Evolutionary conservation across 1,140 invertebrate genomes (phyloP), one percentile per base, ranked within the genome.

Genomic region (Brachionus calyciflorus): DNA sequence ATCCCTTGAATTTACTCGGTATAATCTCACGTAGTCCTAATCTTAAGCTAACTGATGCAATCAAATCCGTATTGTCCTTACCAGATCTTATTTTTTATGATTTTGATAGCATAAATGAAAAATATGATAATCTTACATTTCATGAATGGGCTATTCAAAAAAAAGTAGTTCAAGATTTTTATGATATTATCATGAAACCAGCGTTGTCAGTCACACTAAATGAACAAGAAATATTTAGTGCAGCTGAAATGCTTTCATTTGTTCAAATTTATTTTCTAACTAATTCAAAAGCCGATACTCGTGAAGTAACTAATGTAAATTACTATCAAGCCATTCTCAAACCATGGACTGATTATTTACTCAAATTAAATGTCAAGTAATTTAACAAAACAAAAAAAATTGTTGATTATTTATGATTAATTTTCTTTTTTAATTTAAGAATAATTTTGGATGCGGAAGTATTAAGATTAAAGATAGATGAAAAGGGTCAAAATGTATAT

Each of bases 221-320:
- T 37, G 60, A 78, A 44, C 51, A 26, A 6, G 46, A 51, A 28
- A 41, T 37, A 4, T 60, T 76, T 28, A 78, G 77, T 53, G 77
- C 77, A 7, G 77, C 77, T 33, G 77, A 78, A 63, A 76, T 78
- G 69, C 21, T 78, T 10, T 49, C 69, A 19, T 78, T 60, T 68
- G 60, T 76, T 12, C 77, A 78, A 55, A 51, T 78, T 19, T 78
- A 78, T 49, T 78, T 76, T 51, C 37, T 78, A 30, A 60, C 69
- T 10, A 63, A 76, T 33, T 44, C 69, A 19, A 30, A 78, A 21
- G 70, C 77, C 17, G 77, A 78, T 33, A 40, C 40, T 10, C 69
- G 77, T 48, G 53, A 76, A 28, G 77, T 78, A 14, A 28, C 70
- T 21, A 76, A 24, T 44, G 48, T 41, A 6, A 63, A 57, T 44